Conservation (phyloP, 2,113 vertebrate genomes). For the Mus musculus region GRCm39 chr2:98486001-98486500, state of each 20-base stretch:
- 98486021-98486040: background rate
- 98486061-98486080: background rate
- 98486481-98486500: background rate
- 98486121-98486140: background rate
- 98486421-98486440: background rate
- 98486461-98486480: accelerated
- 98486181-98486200: too few relatives aligned
- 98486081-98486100: background rate
- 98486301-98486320: background rate
- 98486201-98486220: background rate
- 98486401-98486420: background rate
- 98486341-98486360: background rate
- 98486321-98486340: background rate
- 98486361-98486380: too few relatives aligned
- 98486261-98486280: background rate
- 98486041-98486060: background rate
- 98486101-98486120: background rate
- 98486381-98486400: background rate
- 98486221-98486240: background rate
- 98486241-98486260: background rate
- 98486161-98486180: background rate
- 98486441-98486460: background rate
- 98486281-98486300: background rate
- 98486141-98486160: background rate
- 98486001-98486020: background rate